Evolutionary conservation across 1,140 invertebrate genomes (phyloP).

Genomic region (Drosophila auraria): DNA sequence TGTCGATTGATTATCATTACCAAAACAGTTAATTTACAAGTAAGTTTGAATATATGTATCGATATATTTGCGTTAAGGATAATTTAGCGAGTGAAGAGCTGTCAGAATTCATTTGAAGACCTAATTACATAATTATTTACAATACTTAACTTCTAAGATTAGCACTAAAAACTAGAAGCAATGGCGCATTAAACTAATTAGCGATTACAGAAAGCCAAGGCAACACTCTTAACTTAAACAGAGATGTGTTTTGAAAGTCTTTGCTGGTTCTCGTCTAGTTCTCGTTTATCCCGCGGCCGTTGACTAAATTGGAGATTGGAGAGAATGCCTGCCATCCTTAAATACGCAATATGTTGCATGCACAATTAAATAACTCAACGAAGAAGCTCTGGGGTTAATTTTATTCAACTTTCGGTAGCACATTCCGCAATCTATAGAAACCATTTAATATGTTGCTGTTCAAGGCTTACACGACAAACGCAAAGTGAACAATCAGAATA

Average conservation of each 20-base stretch:
- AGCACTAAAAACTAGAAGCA: constrained; percentile 37
- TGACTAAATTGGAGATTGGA: background rate
- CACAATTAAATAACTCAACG: constrained; percentile 40
- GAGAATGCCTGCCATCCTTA: background rate
- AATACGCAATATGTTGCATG: background rate
- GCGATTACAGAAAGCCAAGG: constrained; percentile 39
- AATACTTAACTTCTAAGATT: constrained; percentile 30
- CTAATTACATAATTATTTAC: constrained; percentile 61
- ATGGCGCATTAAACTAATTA: constrained; percentile 33
- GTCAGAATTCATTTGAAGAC: constrained; percentile 31
- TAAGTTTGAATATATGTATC: constrained; percentile 2
- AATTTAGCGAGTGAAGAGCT: constrained; percentile 58
- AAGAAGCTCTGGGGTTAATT: constrained; percentile 22
- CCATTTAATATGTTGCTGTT: constrained; percentile 2
- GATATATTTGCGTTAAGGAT: constrained; percentile 21
- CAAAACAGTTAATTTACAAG: constrained; percentile 23
- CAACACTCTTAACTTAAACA: constrained; percentile 39
- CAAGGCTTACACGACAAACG: background rate
- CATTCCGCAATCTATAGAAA: background rate
- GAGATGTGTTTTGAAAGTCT: constrained; percentile 43
- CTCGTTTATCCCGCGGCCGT: constrained; percentile 1
- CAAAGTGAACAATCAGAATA: no score
- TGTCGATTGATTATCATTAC: constrained; percentile 5
- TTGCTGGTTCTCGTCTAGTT: constrained; percentile 19
- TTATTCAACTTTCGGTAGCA: constrained; percentile 39